Evolutionary conservation across 1,140 invertebrate species (phyloP).

Genomic region (Bacillus rossius): DNA sequence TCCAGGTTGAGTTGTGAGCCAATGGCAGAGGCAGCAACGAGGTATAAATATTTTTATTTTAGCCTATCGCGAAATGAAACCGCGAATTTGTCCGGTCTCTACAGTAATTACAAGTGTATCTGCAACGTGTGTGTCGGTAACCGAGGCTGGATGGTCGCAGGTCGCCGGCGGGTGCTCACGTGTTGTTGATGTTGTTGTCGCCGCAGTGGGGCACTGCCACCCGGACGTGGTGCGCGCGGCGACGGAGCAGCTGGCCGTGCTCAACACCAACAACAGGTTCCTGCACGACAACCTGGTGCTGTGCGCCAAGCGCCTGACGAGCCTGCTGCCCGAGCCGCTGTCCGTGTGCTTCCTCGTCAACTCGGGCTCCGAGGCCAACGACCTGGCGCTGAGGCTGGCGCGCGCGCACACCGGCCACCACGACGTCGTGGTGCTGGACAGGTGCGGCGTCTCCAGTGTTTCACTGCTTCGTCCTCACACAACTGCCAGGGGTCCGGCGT

Average conservation of each 20-base stretch:
- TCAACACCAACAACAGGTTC: constrained; percentile 93
- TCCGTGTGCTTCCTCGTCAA: constrained; percentile 97
- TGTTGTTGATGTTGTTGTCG: too few relatives aligned
- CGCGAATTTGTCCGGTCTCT: too few relatives aligned
- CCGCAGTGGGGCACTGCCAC: constrained; percentile 93
- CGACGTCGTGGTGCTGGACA: constrained; percentile 90
- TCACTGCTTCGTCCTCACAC: too few relatives aligned
- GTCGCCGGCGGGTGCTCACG: too few relatives aligned
- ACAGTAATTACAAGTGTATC: too few relatives aligned
- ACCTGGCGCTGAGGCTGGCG: constrained; percentile 89
- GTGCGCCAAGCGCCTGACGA: constrained; percentile 78
- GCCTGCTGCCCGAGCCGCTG: constrained; percentile 71
- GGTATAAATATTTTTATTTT: too few relatives aligned
- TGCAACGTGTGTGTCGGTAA: too few relatives aligned
- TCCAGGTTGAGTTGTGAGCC: too few relatives aligned
- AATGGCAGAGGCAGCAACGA: too few relatives aligned
- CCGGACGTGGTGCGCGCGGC: constrained; percentile 87
- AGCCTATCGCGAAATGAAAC: too few relatives aligned
- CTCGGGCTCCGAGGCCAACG: constrained; percentile 99
- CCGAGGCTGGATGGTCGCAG: too few relatives aligned
- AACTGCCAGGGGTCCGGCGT: too few relatives aligned
- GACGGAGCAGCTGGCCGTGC: constrained; percentile 77
- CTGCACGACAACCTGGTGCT: constrained; percentile 93
- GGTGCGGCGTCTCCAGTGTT: constrained; percentile 88
- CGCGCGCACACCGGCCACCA: constrained; percentile 79